Base-by-base conservation (phyloP, 2,888 invertebrate species). In the Drosophila antonietae region DNA sequence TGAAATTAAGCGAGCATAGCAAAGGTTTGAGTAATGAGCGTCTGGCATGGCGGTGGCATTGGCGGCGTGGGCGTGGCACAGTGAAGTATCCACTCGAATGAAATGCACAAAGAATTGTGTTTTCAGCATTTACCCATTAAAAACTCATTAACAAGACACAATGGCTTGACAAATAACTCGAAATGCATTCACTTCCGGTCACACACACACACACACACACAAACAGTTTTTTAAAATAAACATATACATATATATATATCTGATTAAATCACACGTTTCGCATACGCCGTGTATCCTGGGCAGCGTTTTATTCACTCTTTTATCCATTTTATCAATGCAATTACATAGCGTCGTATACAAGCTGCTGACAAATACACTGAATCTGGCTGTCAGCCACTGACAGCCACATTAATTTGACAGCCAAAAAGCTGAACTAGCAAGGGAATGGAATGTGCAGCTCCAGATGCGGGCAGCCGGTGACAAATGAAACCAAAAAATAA, bases 101-200 rank as follows among this genome's bases (percentile, higher is more conserved):
- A 55, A 79, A 68, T 63, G 72, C 66, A 75, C 84, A 84, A 77
- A 79, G 83, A 64, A 57, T 71, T 70, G 73, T 76, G 59, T 81
- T 80, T 83, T 73, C 81, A 79, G 73, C 81, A 79, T 84, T 85
- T 81, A 68, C 66, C 87, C 86, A 86, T 86, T 87, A 88, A 87
- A 87, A 87, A 83, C 79, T 81, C 88, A 86, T 86, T 86, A 86
- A 84, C 74, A 78, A 69, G 68, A 71, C 65, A 86, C 81, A 88
- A 86, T 84, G 78, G 86, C 78, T 83, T 81, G 79, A 86, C 84
- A 86, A 86, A 88, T 88, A 86, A 71, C 78, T 82, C 73, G 75
- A 73, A 86, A 83, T 76, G 78, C 78, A 80, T 75, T 74, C 79
- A 77, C 74, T 83, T 81, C 68, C 81, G 80, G 53, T 60, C 37